Percentiles rank a stretch among this genome's conserved stretches.
These are phyloP conservation scores for Montipora capitata DNA, from an alignment of 92 coral and sea anemone species.

Conservation along the genomic window DNA sequence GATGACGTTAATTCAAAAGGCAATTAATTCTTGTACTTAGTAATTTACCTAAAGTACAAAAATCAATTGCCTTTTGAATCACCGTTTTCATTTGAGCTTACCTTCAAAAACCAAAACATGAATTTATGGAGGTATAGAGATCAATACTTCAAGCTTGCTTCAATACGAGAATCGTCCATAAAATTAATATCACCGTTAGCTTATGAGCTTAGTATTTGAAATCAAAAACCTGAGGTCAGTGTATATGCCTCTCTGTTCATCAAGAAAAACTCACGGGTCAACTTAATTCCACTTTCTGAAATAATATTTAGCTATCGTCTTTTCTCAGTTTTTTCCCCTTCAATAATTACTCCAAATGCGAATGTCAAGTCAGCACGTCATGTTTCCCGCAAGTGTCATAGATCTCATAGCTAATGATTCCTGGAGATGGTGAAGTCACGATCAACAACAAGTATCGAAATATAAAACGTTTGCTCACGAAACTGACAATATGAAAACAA, in stretches of 20 bases:
- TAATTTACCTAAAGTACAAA: no score
- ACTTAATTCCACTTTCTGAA: no score
- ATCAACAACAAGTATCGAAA: no score
- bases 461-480: no score
- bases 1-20: no score
- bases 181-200: not conserved
- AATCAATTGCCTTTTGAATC: not conserved
- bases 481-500: not conserved
- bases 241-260: no score
- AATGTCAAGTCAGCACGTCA: conserved; percentile 11
- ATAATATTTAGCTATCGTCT: not conserved
- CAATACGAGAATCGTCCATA: not conserved
- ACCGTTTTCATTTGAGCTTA: not conserved
- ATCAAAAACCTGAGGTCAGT: not conserved
- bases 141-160: not conserved
- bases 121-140: not conserved
- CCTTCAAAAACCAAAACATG: not conserved
- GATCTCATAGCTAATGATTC: no score
- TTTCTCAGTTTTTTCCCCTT: not conserved
- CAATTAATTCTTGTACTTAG: no score
- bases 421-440: no score
- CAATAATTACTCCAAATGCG: conserved; percentile 31
- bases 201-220: no score
- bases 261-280: not conserved
- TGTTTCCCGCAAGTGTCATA: not conserved